phyloP scores from a whole-genome alignment of 2,888 invertebrate species.

The Ophion ellenae region DNA sequence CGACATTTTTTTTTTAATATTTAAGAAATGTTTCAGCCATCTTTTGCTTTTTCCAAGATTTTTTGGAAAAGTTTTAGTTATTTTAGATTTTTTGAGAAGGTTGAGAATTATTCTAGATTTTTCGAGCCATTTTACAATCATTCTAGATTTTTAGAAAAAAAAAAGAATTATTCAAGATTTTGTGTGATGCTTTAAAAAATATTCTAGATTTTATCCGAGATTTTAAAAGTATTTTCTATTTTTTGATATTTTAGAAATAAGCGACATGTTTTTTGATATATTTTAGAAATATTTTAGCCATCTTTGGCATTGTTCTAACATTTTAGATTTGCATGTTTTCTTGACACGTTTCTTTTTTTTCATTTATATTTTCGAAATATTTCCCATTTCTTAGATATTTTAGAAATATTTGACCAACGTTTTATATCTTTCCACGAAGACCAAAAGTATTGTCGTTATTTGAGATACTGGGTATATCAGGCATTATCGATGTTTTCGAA shows the following conservation, averaged over 20 bases:
- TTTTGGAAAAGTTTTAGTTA: no score
- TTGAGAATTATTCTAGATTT: no score
- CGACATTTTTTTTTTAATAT: background rate
- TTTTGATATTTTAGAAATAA: background rate
- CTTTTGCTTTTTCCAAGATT: no score
- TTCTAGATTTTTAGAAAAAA: background rate
- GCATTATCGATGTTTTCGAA: no score
- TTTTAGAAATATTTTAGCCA: background rate
- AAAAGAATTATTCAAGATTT: no score
- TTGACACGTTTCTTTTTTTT: no score
- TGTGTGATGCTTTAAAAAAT: no score
- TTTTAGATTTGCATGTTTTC: background rate
- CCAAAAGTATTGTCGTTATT: no score
- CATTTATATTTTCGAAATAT: no score
- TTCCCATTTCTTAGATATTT: no score
- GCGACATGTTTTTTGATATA: background rate
- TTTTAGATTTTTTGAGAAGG: background rate
- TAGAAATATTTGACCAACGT: background rate
- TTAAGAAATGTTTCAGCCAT: background rate
- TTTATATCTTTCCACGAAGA: no score
- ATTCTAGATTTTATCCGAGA: background rate
- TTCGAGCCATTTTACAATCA: background rate
- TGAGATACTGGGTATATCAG: no score
- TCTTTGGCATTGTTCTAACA: background rate
- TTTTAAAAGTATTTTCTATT: background rate